Base-by-base conservation (phyloP, 2,888 invertebrate genomes). In the Diogma glabrata region DNA sequence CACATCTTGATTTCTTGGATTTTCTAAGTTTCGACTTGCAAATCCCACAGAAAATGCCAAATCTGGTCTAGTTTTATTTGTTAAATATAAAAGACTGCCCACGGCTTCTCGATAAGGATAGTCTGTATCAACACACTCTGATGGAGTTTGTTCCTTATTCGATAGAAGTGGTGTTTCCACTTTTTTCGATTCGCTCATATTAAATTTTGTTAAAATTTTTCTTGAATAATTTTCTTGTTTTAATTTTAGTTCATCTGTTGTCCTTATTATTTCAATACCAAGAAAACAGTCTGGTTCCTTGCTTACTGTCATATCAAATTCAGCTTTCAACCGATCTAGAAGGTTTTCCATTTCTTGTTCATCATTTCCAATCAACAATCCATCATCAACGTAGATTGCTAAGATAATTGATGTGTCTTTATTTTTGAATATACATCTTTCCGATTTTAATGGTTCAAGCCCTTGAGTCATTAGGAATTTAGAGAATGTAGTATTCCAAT, bases 401-500 rank as follows among this genome's bases (percentile, higher is more conserved):
- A 38, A 16, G 19, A 19, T 9, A 16, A 38, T 38, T 38, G 38
- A 16, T 38, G 38, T 2, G 19, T 10, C 19, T 38, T 16, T 7
- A 14, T 38, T 38, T 10, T 38, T 38, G 19, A 38, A 38, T 16
- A 38, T 38, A 38, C 38, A 38, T 10, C 38, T 38, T 38, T 38
- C 16, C 19, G 38, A 16, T 16, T 16, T 38, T 14, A 38, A 3
- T 10, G 38, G 14, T 38, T 38, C 38, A 14, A 38, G 38, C 19
- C 10, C 38, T 38, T 14, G 38, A 10, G 6, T 16, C 16, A 38
- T 38, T 33, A 33, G 33, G n/a, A n/a, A n/a, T n/a, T n/a, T n/a
- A 33, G 14, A 14, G 4, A 33, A 10, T 12, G 4, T 38, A 7
- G 19, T 38, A 16, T 38, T 38, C 38, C 38, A 38, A 38, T 38